Conservation (phyloP, 2,888 invertebrate species). For the Drosophila nr. perissopoda region DNA sequence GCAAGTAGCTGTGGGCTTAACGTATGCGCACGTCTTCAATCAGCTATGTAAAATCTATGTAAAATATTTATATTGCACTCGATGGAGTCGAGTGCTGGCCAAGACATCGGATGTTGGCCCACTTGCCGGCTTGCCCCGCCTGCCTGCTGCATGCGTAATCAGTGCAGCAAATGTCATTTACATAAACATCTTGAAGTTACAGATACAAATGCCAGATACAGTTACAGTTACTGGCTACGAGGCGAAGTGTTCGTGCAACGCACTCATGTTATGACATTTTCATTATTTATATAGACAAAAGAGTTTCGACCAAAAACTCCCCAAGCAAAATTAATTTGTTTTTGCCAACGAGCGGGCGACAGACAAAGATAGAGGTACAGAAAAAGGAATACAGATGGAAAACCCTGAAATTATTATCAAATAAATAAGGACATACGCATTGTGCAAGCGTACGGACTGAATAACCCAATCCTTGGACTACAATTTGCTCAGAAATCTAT, state of each 20-base stretch:
- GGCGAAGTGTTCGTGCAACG: constrained; percentile 23
- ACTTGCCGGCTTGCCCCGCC: constrained; percentile 18
- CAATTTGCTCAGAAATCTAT: constrained; percentile 60
- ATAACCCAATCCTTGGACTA: constrained; percentile 4
- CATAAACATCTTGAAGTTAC: constrained; percentile 65
- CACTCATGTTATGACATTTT: constrained; percentile 77
- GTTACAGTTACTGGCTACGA: constrained; percentile 30
- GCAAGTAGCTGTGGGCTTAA: constrained; percentile 48
- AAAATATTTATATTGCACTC: constrained; percentile 77
- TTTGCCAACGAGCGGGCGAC: constrained; percentile 21
- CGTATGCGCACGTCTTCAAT: constrained; percentile 73
- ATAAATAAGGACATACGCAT: constrained; percentile 66
- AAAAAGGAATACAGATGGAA: not conserved
- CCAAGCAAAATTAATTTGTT: constrained; percentile 67
- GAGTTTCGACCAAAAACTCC: constrained; percentile 41
- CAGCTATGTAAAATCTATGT: constrained; percentile 81
- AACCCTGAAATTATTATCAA: constrained; percentile 73
- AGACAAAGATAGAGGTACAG: not conserved
- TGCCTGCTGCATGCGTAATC: constrained; percentile 59
- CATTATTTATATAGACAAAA: constrained; percentile 79
- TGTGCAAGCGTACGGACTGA: constrained; percentile 14
- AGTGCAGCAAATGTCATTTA: constrained; percentile 66
- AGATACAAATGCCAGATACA: constrained; percentile 12
- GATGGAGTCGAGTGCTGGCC: constrained; percentile 51
- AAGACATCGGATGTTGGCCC: constrained; percentile 3